Evolutionary conservation across 2,113 vertebrate genomes (phyloP).

Genomic region (Xiphias gladius): DNA sequence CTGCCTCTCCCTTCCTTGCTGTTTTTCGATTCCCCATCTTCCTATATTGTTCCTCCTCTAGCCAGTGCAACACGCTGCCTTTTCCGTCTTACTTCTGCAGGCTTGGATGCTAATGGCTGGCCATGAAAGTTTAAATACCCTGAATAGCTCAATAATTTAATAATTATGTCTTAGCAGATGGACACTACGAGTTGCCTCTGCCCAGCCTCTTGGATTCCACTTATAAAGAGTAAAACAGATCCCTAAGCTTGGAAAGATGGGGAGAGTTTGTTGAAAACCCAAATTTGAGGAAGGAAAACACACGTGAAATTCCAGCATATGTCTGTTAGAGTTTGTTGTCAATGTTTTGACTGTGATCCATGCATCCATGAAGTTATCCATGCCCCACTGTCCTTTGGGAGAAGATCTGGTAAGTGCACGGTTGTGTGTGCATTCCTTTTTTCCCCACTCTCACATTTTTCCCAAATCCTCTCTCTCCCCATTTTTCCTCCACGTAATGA

Average conservation of each 20-base stretch:
- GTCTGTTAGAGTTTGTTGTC: background rate
- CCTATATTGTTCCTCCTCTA: conserved; percentile 29
- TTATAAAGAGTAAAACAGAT: background rate
- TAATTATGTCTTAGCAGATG: conserved; percentile 74
- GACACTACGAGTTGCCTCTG: conserved; percentile 28
- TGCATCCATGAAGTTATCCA: no score
- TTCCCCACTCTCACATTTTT: background rate
- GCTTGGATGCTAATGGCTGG: conserved; percentile 76
- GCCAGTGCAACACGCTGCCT: background rate
- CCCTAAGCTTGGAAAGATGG: background rate
- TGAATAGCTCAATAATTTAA: conserved; percentile 80
- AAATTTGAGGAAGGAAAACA: background rate
- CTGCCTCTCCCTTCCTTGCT: background rate
- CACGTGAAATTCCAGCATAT: background rate
- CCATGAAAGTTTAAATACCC: conserved; percentile 80
- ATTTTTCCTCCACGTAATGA: background rate
- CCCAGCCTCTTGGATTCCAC: conserved; percentile 9
- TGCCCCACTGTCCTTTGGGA: background rate
- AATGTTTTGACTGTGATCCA: background rate
- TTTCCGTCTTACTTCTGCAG: conserved; percentile 24
- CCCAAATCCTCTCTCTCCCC: background rate
- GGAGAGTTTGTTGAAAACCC: conserved; percentile 14
- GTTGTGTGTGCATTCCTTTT: background rate
- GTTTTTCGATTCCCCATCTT: conserved; percentile 28
- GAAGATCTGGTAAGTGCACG: background rate